Base-by-base conservation (phyloP, 2,113 vertebrate genomes). In the Glaucomys volans region DNA sequence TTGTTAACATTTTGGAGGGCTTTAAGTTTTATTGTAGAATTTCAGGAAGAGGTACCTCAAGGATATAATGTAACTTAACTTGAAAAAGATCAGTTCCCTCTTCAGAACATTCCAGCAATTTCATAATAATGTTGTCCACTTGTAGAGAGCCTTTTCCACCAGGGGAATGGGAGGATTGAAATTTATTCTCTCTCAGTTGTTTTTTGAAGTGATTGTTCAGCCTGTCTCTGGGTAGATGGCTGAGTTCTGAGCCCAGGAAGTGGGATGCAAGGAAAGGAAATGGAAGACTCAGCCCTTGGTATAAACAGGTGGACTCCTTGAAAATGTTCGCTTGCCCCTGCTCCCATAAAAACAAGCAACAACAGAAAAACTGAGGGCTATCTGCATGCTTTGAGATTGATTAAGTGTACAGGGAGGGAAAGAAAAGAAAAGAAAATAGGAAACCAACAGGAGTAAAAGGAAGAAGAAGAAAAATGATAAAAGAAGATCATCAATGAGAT, bases 1-100 rank as follows among this genome's bases (percentile, higher is more conserved):
- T 74, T 85, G 62, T 83, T 97, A 96, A 89, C 79, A 87, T 97
- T 97, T 92, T 14, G 32, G 59, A 72, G 77, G 77, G 37, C 57
- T 77, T 94, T 71, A 67, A 87, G 1, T 85, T 96, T 95, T 74
- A 69, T 47, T 80, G 79, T 79, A 95, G 82, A 97, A 93, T 86
- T 86, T 93, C 82, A 24, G 37, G 52, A 95, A 82, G 37, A 52
- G 11, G 14, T 50, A 77, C 12, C 66, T 93, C 72, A 81, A 85
- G 59, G 44, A 59, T 76, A 76, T 91, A 77, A 57, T 26, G 30
- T 75, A 59, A 74, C 86, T 96, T 97, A 44, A 71, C 59, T 77
- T 67, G 66, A 54, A 94, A 92, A 97, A 89, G 66, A 22, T 86
- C 94, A 93, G 30, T 74, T 95, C 69, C 54, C 59, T 88, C 72